Base-by-base conservation (phyloP, 2,113 vertebrate genomes). In the Notiomystis cincta region DNA sequence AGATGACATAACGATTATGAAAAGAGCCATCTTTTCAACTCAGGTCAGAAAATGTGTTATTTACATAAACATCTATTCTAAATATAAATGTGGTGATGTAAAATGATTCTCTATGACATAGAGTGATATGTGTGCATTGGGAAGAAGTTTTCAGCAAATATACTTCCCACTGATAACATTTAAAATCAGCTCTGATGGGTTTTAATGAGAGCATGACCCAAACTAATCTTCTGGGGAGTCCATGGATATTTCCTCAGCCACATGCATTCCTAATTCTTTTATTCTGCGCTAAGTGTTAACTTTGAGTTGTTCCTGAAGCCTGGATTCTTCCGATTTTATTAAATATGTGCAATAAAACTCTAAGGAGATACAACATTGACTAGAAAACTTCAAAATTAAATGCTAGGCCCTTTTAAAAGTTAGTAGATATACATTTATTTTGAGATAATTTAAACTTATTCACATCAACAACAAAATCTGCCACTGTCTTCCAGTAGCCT, bases 1-100 rank as follows among this genome's bases (percentile, higher is more conserved):
- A 75, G 99, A 99, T 92, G 99, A 99, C 96, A 93, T 99, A 96
- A 99, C 99, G 47, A 98, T 99, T 61, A 99, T 99, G 99, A 99
- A 99, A 97, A 98, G 99, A 96, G 99, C 99, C 93, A 99, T 99
- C 93, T 99, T 98, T 81, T 98, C 99, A 78, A 99, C 99, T 58
- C 99, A 99, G 99, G 99, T 99, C 97, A 88, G 92, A 82, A 86
- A 87, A 57, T 24, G 3, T 35, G 6, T 69, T 88, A 21, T 37
- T 93, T 73, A 33, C 25, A 48, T 35, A 30, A 60, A 19, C 18
- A 17, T n/a, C 14, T 28, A 18, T 11, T 72, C 64, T 44, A 61
- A 67, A 82, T 54, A 57, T 62, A 45, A 86, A 22, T 14, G 23
- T 66, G 17, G 56, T 57, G 24, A 9, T 28, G 3, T 65, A 28